These are phyloP conservation scores for Parus major DNA, from an alignment of 2,113 vertebrate genomes.

Conservation along the genomic window DNA sequence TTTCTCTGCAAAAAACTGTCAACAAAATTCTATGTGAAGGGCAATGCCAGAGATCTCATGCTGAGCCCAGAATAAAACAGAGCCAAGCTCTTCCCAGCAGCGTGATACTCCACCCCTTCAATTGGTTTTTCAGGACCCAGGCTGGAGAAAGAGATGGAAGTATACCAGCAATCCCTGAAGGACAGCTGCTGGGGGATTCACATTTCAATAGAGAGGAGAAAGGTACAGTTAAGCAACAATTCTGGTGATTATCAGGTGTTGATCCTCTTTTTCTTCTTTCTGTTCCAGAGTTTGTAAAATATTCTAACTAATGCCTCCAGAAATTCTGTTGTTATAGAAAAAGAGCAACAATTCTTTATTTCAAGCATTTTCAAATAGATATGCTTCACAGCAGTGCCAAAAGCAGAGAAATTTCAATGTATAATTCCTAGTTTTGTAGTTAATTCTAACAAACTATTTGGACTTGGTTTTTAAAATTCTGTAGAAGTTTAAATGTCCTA, in stretches of 20 bases:
- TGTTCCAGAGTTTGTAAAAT: neutral
- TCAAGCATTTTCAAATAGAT: neutral
- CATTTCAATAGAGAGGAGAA: neutral
- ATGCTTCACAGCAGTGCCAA: neutral
- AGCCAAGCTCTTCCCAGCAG: neutral
- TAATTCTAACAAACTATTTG: neutral
- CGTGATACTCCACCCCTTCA: neutral
- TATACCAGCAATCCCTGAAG: neutral
- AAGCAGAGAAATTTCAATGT: neutral
- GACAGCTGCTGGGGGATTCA: neutral
- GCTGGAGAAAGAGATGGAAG: slow-evolving; percentile 1
- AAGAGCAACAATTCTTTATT: neutral
- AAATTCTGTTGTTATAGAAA: neutral
- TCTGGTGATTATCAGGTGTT: neutral
- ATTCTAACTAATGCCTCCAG: neutral
- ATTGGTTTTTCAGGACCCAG: neutral
- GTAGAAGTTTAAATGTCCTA: neutral
- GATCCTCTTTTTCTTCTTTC: neutral
- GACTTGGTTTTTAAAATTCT: neutral
- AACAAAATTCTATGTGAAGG: neutral
- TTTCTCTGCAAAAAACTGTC: neutral
- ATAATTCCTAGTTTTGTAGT: neutral
- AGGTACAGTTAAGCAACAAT: neutral
- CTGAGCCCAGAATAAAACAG: neutral
- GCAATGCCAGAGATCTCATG: neutral